Conservation (phyloP, 2,888 invertebrate species). For the Calliopum simillimum region DNA sequence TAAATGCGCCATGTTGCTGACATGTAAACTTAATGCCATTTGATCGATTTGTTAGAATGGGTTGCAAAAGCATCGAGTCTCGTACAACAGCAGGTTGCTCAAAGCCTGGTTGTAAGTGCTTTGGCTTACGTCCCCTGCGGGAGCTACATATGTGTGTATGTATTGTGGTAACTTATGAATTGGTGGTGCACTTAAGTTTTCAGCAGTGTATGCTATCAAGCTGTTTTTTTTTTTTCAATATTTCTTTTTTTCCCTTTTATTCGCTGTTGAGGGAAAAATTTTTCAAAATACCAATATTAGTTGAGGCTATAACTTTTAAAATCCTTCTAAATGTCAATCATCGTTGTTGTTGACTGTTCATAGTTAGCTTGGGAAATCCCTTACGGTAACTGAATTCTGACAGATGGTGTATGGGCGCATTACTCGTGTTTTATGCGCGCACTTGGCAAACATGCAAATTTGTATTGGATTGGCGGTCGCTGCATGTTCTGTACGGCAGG, state of each 20-base stretch:
- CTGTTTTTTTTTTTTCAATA: too few relatives aligned
- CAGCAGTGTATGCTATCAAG: too few relatives aligned
- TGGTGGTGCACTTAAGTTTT: too few relatives aligned
- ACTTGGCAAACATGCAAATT: slow-evolving; percentile 35
- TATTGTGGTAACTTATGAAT: too few relatives aligned
- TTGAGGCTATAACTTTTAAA: not conserved
- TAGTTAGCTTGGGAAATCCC: not conserved
- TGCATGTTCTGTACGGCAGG: not conserved
- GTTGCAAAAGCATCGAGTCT: not conserved
- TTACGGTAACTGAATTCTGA: slow-evolving; percentile 48
- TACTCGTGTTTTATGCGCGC: slow-evolving; percentile 19
- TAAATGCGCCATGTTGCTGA: slow-evolving; percentile 9
- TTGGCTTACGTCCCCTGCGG: not conserved
- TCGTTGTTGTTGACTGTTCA: not conserved
- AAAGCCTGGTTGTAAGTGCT: not conserved
- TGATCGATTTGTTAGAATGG: slow-evolving; percentile 9
- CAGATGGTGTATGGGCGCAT: slow-evolving; percentile 58
- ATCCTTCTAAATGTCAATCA: slow-evolving; percentile 15
- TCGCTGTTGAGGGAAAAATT: too few relatives aligned
- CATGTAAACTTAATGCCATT: slow-evolving; percentile 6
- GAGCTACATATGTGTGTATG: not conserved
- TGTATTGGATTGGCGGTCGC: slow-evolving; percentile 27
- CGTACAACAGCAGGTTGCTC: not conserved
- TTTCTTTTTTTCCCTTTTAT: too few relatives aligned
- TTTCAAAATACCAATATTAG: too few relatives aligned